Evolutionary conservation across 2,888 invertebrate genomes (phyloP), one percentile per base, ranked within the genome.

Genomic region (Chaitophorus viminalis): DNA sequence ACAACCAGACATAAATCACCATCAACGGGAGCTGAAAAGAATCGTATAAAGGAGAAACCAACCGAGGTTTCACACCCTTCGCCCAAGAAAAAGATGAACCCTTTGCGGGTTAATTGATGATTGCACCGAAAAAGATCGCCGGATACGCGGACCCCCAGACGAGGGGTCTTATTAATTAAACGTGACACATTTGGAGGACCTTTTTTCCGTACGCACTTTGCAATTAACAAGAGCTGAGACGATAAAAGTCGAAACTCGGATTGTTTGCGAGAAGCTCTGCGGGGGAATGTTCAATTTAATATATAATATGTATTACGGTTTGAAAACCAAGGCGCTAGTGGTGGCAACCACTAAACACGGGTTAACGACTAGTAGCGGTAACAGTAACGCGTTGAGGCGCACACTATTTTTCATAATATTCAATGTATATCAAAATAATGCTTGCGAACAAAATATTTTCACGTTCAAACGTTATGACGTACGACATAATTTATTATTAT

Each of bases 21-120:
- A 65, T 81, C 81, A 81, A 29, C 78, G 74, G n/a, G 81, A 4
- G 87, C 74, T 87, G 87, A 87, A 87, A 87, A 87, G 86, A 87
- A 87, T 54, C 75, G 79, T 87, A 65, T 86, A 86, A 74, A 74
- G 60, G 72, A 74, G 46, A 74, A 9, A 65, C 76, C 82, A 9
- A 65, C 76, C 82, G 86, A 81, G 74, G 72, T 87, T 74, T 81
- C 79, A 29, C 81, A 65, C 87, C 86, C 85, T 85, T 70, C 52
- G 29, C 36, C 60, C 87, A 74, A 87, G 87, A 87, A 87, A 87
- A 87, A 87, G 87, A 87, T 87, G 87, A 87, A 87, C 87, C 86
- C 87, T 87, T 87, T 60, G 78, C 68, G 84, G 36, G 87, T 74
- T 87, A 87, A 87, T 87, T 87, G 87, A 87, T 87, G 87, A n/a